Evolutionary conservation across 2,113 vertebrate genomes (phyloP).

Genomic region (Mola mola): DNA sequence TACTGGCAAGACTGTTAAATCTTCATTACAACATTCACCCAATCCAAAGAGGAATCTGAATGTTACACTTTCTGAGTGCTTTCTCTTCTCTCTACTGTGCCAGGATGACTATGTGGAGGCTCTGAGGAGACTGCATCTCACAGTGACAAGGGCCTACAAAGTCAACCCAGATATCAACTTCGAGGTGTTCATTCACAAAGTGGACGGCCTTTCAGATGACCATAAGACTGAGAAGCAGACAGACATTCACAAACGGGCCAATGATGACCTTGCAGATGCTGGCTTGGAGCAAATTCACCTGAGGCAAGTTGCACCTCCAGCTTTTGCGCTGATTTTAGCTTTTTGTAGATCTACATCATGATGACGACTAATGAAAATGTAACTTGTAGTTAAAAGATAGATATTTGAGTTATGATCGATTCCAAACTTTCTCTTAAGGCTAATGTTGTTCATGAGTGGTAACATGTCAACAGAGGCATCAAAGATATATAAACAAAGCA

Average conservation of each 20-base stretch:
- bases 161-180: conserved; percentile 95
- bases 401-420: too few species aligned
- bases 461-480: too few species aligned
- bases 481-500: too few species aligned
- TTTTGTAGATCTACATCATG: too few species aligned
- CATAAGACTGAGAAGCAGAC: conserved; percentile 96
- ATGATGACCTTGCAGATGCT: conserved; percentile 91
- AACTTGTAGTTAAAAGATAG: too few species aligned
- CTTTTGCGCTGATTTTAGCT: not conserved
- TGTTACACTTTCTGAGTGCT: too few species aligned
- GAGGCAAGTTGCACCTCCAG: conserved; percentile 79
- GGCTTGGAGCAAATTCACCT: conserved; percentile 91
- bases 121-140: conserved; percentile 90
- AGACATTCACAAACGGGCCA: conserved; percentile 93
- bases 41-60: not conserved
- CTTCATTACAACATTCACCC: too few species aligned
- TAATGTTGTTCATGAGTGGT: too few species aligned
- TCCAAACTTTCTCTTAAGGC: too few species aligned
- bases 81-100: not conserved
- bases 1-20: not conserved
- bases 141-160: conserved; percentile 92
- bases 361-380: too few species aligned
- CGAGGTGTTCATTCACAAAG: conserved; percentile 97
- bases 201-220: conserved; percentile 93
- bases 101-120: conserved; percentile 96